These are phyloP conservation scores for Rhingia rostrata DNA, from an alignment of 2,888 invertebrate species.

Conservation along the genomic window DNA sequence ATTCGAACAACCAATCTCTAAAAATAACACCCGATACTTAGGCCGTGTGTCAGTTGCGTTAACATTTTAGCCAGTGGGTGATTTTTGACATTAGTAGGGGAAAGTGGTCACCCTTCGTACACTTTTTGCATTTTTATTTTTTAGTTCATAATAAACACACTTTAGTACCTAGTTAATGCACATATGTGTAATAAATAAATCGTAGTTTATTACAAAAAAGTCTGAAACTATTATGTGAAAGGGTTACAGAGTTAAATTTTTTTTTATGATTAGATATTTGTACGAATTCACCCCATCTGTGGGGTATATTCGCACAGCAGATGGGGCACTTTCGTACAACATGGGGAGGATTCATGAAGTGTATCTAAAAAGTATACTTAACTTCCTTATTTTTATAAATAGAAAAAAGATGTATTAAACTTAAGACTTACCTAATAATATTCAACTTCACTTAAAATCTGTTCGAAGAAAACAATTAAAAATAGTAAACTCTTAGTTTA, in stretches of 20 bases:
- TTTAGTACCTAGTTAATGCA: constrained; percentile 32
- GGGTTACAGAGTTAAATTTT: constrained; percentile 21
- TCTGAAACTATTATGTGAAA: constrained; percentile 31
- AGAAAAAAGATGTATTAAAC: constrained; percentile 17
- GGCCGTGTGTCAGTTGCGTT: no score
- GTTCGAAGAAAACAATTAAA: constrained; percentile 4
- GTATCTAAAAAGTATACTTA: constrained; percentile 32
- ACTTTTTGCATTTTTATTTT: constrained; percentile 10
- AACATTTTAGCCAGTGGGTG: no score
- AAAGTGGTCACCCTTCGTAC: constrained; percentile 34
- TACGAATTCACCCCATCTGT: no score
- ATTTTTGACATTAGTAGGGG: no score
- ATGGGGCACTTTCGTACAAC: constrained; percentile 25
- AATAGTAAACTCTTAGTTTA: no score
- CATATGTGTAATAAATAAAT: constrained; percentile 27
- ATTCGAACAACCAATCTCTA: no score
- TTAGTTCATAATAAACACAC: constrained; percentile 18
- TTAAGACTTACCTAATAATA: constrained; percentile 24
- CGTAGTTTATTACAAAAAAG: constrained; percentile 19
- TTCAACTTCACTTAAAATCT: constrained; percentile 20
- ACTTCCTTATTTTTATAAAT: constrained; percentile 12
- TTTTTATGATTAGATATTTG: constrained; percentile 25
- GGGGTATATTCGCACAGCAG: no score
- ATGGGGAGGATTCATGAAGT: constrained; percentile 21
- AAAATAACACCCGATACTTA: no score